Conservation (phyloP, 2,113 vertebrate genomes). For the Alligator mississippiensis region DNA sequence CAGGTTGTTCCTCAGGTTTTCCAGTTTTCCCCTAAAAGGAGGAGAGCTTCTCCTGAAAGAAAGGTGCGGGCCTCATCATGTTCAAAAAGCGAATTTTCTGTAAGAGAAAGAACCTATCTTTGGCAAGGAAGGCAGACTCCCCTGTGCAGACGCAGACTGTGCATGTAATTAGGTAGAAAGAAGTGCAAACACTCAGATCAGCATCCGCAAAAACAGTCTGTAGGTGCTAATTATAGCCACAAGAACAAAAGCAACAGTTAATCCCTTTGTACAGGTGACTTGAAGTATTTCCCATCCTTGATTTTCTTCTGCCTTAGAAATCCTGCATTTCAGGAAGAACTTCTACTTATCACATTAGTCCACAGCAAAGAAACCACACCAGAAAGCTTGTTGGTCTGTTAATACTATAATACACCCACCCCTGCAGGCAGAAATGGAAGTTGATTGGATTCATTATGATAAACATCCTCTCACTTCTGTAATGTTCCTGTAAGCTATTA, state of each 20-base stretch:
- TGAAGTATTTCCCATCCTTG: neutral
- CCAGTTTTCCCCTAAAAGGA: no score
- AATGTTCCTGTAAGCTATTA: constrained; percentile 19
- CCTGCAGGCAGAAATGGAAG: constrained; percentile 59
- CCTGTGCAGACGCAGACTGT: neutral
- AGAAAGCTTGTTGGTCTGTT: neutral
- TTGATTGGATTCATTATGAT: constrained; percentile 9
- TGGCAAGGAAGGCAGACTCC: neutral
- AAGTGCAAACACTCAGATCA: neutral
- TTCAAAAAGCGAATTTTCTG: neutral
- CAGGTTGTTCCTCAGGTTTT: no score
- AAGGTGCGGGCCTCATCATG: no score
- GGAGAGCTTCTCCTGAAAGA: no score
- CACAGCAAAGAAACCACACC: constrained; percentile 54
- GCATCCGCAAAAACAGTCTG: neutral
- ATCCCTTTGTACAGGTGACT: neutral
- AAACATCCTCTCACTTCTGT: constrained; percentile 51
- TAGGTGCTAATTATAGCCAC: neutral
- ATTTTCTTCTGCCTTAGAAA: constrained; percentile 11
- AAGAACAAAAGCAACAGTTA: neutral
- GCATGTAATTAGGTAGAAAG: neutral
- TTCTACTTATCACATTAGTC: constrained; percentile 40
- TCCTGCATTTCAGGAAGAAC: constrained; percentile 15
- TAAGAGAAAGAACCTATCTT: neutral
- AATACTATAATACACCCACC: neutral